Conservation (phyloP, 37 sponge, comb jelly and placozoan species). For the Bolinopsis microptera region DNA sequence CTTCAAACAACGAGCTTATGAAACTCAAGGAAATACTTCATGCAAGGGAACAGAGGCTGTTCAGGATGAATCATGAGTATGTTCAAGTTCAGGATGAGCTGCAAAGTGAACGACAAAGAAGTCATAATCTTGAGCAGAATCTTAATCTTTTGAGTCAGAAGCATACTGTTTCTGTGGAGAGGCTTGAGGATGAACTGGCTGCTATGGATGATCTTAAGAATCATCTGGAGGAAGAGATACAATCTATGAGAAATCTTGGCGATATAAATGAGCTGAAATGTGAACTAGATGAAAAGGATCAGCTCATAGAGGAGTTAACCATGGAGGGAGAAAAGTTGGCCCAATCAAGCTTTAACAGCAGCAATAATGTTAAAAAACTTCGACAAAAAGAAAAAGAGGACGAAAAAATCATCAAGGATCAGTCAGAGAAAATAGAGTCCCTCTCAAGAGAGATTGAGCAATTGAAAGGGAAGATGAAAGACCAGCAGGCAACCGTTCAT, state of each 20-base stretch:
- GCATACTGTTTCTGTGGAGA: conserved; percentile 4
- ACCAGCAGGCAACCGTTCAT: background rate
- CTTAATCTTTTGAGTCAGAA: conserved; percentile 41
- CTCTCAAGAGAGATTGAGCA: background rate
- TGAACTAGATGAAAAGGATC: conserved; percentile 37
- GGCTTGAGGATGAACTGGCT: background rate
- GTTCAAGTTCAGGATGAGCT: conserved; percentile 61
- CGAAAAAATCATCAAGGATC: conserved; percentile 73
- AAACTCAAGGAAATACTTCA: conserved; percentile 42
- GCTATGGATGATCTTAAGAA: conserved; percentile 57
- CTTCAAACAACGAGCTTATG: background rate
- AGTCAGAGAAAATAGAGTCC: conserved; percentile 41
- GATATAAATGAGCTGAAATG: conserved; percentile 5
- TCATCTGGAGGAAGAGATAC: conserved; percentile 9
- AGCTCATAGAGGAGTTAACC: conserved; percentile 29
- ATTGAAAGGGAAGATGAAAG: conserved; percentile 13
- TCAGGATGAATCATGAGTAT: conserved; percentile 59
- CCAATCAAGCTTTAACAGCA: conserved; percentile 41
- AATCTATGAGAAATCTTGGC: background rate
- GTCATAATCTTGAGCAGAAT: conserved; percentile 33
- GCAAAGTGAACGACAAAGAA: background rate
- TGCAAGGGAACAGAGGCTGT: conserved; percentile 55
- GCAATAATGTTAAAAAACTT: conserved; percentile 88
- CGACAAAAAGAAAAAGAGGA: conserved; percentile 81
- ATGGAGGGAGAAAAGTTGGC: conserved; percentile 60